These are phyloP conservation scores for Brachionus paranguensis DNA, from an alignment of 1,140 invertebrate species.

Conservation along the genomic window DNA sequence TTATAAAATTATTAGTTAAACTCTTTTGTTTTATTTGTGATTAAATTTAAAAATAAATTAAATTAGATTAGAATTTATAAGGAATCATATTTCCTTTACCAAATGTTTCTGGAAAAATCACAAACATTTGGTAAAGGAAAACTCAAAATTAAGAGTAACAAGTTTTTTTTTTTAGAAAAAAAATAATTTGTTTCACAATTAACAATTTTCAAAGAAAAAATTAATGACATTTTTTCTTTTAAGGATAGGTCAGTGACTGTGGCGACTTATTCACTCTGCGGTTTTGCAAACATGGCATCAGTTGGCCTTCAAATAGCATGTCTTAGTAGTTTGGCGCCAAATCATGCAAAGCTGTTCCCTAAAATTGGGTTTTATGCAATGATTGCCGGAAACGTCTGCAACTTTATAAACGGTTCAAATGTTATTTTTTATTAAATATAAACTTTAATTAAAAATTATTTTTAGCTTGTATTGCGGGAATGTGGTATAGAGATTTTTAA, in stretches of 20 bases:
- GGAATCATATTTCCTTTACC: too few species aligned
- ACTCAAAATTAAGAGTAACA: too few species aligned
- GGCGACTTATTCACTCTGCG: conserved; percentile 86
- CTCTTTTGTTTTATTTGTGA: too few species aligned
- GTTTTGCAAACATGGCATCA: conserved; percentile 85
- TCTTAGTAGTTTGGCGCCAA: conserved; percentile 70
- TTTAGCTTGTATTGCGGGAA: conserved; percentile 14
- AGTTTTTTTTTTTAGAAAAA: neutral
- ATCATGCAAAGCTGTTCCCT: conserved; percentile 65
- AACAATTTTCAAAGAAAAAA: neutral
- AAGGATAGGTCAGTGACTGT: conserved; percentile 65
- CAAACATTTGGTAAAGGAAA: too few species aligned
- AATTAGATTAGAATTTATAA: too few species aligned
- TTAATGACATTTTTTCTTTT: neutral
- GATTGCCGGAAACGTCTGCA: conserved; percentile 73
- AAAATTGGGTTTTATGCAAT: conserved; percentile 69
- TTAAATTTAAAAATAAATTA: too few species aligned
- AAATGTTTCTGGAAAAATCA: too few species aligned
- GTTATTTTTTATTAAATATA: neutral
- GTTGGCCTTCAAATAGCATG: conserved; percentile 80
- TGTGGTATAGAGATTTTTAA: neutral
- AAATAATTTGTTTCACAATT: neutral
- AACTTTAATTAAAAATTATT: neutral
- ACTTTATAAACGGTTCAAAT: conserved; percentile 69
- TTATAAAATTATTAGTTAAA: too few species aligned